Base-by-base conservation (phyloP, 2,797 vertebrate genomes). In the Schizothorax lantsangensis region DNA sequence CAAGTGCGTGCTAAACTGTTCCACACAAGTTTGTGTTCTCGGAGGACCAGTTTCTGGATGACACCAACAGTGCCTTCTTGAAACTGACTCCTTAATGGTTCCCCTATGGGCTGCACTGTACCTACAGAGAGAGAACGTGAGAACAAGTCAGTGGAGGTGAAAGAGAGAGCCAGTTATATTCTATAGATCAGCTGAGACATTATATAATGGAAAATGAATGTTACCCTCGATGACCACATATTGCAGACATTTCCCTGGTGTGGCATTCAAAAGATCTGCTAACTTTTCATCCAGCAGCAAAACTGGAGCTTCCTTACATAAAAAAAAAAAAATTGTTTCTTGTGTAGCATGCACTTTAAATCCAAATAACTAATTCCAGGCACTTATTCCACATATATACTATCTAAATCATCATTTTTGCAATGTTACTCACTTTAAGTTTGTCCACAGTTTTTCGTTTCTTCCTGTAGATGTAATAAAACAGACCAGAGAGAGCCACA, bases 221-320 rank as follows among this genome's bases (percentile, higher is more conserved):
- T 95, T 93, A 98, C 97, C 97, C 95, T 98, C 96, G 38, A 98
- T 92, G 74, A 96, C 95, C 86, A 94, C 96, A 10, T 97, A 98
- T 71, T 94, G 93, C 54, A 97, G 92, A 93, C 96, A 95, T 0
- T 93, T 94, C 75, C 94, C 96, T 26, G 95, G 94, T 33, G 95
- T 92, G 0, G 91, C 93, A 81, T 96, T 95, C 83, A 97, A 91
- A 88, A 96, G 87, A 15, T 93, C 91, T 71, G 93, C 91, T 57
- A 98, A 95, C 77, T 93, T 83, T 0, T 92, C 91, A 19, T 95
- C 93, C 14, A 97, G 92, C 68, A 92, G 91, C 69, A 97, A 92
- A 33, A 93, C 95, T 89, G 95, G 94, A 77, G 96, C 97, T 43
- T 94, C 95, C 97, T 97, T 83, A 88, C 71, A 90, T 80, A 30